Base-by-base conservation (phyloP, 2,113 vertebrate species). In the Apistogramma diplotaenia region DNA sequence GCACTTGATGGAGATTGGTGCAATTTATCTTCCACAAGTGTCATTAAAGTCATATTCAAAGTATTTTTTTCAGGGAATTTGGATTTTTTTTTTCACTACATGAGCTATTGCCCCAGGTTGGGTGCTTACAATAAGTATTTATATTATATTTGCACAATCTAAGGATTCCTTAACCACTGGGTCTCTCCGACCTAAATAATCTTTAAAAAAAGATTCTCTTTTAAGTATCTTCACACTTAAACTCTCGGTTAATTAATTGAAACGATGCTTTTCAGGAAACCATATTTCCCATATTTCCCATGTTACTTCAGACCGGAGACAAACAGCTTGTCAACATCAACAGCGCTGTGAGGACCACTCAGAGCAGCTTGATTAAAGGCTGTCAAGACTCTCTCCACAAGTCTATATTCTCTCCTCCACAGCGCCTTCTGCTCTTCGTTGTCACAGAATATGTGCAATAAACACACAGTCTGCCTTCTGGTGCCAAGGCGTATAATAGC, bases 281-380 rank as follows among this genome's bases (percentile, higher is more conserved):
- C 40, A 33, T 13, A 6, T 62, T 62, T 62, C 60, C 60, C 12
- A 25, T 37, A 23, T 35, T 37, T 12, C 1, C 60, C 60, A 43
- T 35, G 33, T 35, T 35, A 2, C 33, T 35, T 35, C 51, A 46
- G 61, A 60, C 33, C 0, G 61, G 65, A 85, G 74, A 49, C 73
- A 72, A 72, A 55, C 55, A 11, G 43, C 29, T 35, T 62, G 56
- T 60, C 76, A 72, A 35, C 71, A 65, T 27, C 62, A 57, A 43
- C 74, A 60, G n/a, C 15, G 25, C 53, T 73, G 16, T 15, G 72
- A 87, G 56, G 72, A 65, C 56, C 56, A 15, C 79, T 86, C 25
- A 27, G 37, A 79, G 75, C 59, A 72, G 75, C 74, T 81, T 82
- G 74, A 88, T 78, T 78, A 82, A 61, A 87, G 73, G 81, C 67